Base-by-base conservation (phyloP, 2,797 vertebrate species). In the Trachops cirrhosus region DNA sequence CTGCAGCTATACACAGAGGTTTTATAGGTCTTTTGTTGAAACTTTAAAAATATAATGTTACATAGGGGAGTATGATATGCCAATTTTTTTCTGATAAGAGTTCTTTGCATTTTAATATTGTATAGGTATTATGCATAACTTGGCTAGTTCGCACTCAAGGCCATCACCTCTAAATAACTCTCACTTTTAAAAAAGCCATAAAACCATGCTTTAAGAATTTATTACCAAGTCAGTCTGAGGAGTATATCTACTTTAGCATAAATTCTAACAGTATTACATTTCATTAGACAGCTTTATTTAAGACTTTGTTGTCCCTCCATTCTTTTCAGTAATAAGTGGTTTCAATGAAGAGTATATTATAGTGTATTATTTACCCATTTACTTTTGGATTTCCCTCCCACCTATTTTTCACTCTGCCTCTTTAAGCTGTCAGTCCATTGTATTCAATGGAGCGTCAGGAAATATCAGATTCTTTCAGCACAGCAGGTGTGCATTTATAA, bases 1-100 rank as follows among this genome's bases (percentile, higher is more conserved):
- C 96, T 57, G 39, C 14, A 93, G 94, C 92, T 93, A 95, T 85
- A 97, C 77, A 93, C 14, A 92, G 80, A 97, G 93, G 78, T 82
- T 97, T 97, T 97, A 97, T 91, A 86, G 85, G 8, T 48, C 52
- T 96, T 97, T 96, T 95, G 94, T 95, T 97, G 92, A 96, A 96
- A 96, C 21, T 93, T 97, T 91, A 79, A 86, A 97, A 97, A 96
- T 95, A 52, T 93, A 95, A 96, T 93, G 52, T 84, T 94, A 86
- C 96, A 74, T 37, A 87, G 34, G 78, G 89, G 97, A 96, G 22
- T 87, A 74, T 68, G 50, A 91, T 77, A 95, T 91, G 95, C 59
- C 94, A 92, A 39, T 86, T 96, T 96, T 96, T 97, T 89, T 88
- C 83, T 89, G 62, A 97, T 95, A 91, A 93, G 86, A 95, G 70